phyloP scores from a whole-genome alignment of 2,888 invertebrate species.

The Antitype chi region DNA sequence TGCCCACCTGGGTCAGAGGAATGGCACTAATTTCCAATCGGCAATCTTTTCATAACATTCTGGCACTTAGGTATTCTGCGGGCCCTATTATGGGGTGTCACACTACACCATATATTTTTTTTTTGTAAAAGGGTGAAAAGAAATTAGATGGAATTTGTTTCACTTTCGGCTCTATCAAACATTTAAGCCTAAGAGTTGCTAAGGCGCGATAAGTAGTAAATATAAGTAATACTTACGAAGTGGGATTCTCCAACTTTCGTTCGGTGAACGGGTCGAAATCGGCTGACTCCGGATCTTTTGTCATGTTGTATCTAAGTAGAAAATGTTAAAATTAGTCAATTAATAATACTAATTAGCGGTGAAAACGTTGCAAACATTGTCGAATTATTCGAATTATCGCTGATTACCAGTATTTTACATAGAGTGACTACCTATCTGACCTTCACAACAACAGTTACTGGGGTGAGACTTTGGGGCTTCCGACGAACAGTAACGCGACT shows the following conservation, averaged over 20 bases:
- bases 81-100: neutral
- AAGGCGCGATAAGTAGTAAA: slow-evolving; percentile 8
- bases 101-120: no score
- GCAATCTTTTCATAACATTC: neutral
- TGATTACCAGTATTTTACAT: no score
- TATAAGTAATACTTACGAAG: slow-evolving; percentile 92
- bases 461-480: no score
- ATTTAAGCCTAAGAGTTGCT: slow-evolving; percentile 18
- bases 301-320: slow-evolving; percentile 91
- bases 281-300: slow-evolving; percentile 92
- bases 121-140: neutral
- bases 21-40: neutral
- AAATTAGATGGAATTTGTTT: neutral
- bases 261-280: slow-evolving; percentile 94
- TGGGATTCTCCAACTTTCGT: slow-evolving; percentile 93
- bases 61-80: neutral
- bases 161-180: slow-evolving; percentile 17
- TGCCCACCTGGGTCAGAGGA: neutral
- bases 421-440: no score
- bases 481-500: no score
- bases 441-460: no score
- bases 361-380: neutral
- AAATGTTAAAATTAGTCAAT: slow-evolving; percentile 31
- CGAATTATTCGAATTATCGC: neutral
- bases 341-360: neutral